Evolutionary conservation across 2,888 invertebrate species (phyloP), one percentile per base, ranked within the genome.

Genomic region (Cordylochernes scorpioides): DNA sequence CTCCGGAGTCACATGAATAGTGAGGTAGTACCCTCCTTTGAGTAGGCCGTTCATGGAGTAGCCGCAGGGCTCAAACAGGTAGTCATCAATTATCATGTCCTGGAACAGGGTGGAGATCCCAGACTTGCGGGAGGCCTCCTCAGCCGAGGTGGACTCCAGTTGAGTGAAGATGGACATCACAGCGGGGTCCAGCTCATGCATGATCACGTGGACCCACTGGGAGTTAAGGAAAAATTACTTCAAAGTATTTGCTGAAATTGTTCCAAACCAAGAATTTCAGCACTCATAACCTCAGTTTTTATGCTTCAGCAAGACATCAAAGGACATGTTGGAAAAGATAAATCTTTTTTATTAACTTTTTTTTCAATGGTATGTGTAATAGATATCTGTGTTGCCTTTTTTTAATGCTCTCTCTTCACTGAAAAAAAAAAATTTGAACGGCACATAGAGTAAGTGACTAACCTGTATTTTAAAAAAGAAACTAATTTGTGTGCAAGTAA

Each of bases 31-130:
- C 28, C 88, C 88, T 55, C 73, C 72, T 54, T 75, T 72, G 39
- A 78, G 67, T 39, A 94, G 73, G 30, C 86, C 97, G 52, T 97
- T 97, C 91, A 97, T 91, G 6, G 91, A 91, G 57, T 97, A 97
- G 25, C 97, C 97, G 54, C 91, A 97, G 0, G 97, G 97, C 46
- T 91, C 84, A 54, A 97, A 97, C 38, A 94, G 62, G 54, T 73
- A 88, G 52, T 94, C 94, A 55, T 97, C 94, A 46, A 97, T 86
- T 36, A 68, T 59, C 68, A 86, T 78, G 32, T 73, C 77, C 3
- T 91, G 84, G 41, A 94, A 68, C 36, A 97, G 67, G 50, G 74
- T 71, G 53, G 78, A 72, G 40, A 97, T 94, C 38, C 91, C 91
- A 14, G 86, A 73, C 53, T 71, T 72, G 69, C 80, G 61, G 5